Percentiles rank a stretch among this genome's conserved stretches.
phyloP scores from a whole-genome alignment of 2,888 invertebrate genomes.

The Habrosyne pyritoides region DNA sequence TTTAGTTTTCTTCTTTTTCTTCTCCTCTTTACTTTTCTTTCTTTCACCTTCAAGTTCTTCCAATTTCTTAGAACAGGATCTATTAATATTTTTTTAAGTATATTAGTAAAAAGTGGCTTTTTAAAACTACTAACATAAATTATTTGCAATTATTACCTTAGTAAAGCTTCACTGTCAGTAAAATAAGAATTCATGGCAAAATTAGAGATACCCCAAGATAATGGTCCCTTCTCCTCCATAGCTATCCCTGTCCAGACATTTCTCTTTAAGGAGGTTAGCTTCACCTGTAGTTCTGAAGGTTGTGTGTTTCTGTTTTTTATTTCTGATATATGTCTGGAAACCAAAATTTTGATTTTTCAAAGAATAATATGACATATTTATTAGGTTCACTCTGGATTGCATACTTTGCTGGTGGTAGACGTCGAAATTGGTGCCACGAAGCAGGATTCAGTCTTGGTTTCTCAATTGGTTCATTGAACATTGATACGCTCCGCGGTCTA shows the following conservation, averaged over 20 bases:
- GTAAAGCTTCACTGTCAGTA: conserved; percentile 83
- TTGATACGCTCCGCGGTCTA: conserved; percentile 75
- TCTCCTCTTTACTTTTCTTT: conserved; percentile 68
- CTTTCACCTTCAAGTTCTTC: conserved; percentile 75
- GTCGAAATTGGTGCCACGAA: conserved; percentile 78
- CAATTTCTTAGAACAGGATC: conserved; percentile 87
- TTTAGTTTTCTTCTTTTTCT: conserved; percentile 77
- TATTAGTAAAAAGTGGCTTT: conserved; percentile 1
- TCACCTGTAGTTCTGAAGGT: conserved; percentile 86
- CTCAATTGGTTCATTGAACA: conserved; percentile 70
- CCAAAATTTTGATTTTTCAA: neutral
- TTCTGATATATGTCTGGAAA: conserved; percentile 68
- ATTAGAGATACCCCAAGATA: conserved; percentile 87
- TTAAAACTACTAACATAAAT: neutral
- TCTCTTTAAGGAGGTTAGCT: conserved; percentile 86
- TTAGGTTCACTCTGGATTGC: conserved; percentile 6
- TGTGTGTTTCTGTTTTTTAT: conserved; percentile 71
- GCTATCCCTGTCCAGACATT: conserved; percentile 89
- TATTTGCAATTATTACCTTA: conserved; percentile 65
- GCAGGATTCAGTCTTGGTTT: conserved; percentile 72
- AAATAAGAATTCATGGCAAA: conserved; percentile 81
- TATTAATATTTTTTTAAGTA: conserved; percentile 39
- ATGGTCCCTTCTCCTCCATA: conserved; percentile 78
- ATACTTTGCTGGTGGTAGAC: conserved; percentile 77
- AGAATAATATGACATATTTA: neutral